These are phyloP conservation scores for Agrochola lota DNA, from an alignment of 2,888 invertebrate genomes.

Conservation along the genomic window DNA sequence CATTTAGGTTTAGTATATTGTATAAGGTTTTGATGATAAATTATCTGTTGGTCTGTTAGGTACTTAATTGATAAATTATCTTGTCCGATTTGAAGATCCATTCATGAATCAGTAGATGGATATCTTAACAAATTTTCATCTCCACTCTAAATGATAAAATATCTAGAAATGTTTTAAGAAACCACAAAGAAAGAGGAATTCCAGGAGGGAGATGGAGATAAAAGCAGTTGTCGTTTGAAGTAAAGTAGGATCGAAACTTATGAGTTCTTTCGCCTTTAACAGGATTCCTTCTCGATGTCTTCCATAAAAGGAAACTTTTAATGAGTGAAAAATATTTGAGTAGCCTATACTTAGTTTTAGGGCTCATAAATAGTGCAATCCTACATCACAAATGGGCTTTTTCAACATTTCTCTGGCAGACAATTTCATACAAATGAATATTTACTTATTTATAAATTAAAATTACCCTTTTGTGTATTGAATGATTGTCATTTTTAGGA, in stretches of 20 bases:
- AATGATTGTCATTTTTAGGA: too few species aligned
- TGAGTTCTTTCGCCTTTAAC: not conserved
- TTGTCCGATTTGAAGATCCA: not conserved
- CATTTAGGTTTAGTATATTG: conserved; percentile 10
- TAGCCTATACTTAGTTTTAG: too few species aligned
- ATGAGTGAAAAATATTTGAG: not conserved
- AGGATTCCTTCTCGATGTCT: not conserved
- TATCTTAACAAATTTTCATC: not conserved
- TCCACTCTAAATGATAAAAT: not conserved
- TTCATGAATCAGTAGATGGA: conserved; percentile 6
- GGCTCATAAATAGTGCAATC: too few species aligned
- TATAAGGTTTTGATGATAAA: conserved; percentile 17
- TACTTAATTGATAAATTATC: conserved; percentile 32
- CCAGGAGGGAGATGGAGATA: not conserved
- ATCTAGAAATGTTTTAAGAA: conserved; percentile 8
- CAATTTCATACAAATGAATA: too few species aligned
- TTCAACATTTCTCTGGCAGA: not conserved
- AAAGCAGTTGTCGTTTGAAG: not conserved
- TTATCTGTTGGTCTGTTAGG: conserved; percentile 11
- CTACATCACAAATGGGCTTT: too few species aligned
- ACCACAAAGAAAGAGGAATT: not conserved
- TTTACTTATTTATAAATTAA: too few species aligned
- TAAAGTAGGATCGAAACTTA: not conserved
- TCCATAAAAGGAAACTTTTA: not conserved
- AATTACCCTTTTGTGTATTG: too few species aligned